Base-by-base conservation (phyloP, 2,797 vertebrate species). In the Sebastes miniatus region DNA sequence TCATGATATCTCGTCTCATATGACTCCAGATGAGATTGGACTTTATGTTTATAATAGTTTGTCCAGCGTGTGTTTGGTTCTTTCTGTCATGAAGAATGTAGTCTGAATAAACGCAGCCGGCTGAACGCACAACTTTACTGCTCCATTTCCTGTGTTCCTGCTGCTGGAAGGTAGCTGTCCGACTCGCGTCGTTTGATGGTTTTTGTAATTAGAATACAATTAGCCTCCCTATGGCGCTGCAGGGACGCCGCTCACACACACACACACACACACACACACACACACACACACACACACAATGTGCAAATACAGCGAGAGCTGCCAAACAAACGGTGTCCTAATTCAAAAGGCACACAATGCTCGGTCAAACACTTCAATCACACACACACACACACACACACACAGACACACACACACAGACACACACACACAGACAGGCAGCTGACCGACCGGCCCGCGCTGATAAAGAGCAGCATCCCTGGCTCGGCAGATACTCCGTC, bases 121-220 rank as follows among this genome's bases (percentile, higher is more conserved):
- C 27, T 62, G 64, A 87, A 83, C 79, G 56, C 80, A 79, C 77
- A 77, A 77, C 79, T 79, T 79, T n/a, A 20, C 68, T 77, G 80
- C 80, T 78, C 34, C 58, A 62, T 83, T 87, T 79, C 11, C 63
- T 77, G 67, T 69, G 77, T 86, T 71, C 82, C 67, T 59, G 83
- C 52, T 84, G 77, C 77, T 62, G 83, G 81, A 79, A 71, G 73
- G 81, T 83, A 83, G 80, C 88, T 69, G 84, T 85, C 85, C 65
- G 76, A 88, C 72, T 73, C 16, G 50, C 80, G 75, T 57, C 54
- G 69, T 88, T 87, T 90, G 90, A 89, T 90, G 88, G 74, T 78
- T 91, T 61, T 89, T 84, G 78, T 91, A 90, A 94, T 91, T 93
- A 90, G 93, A 93, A 92, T 76, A 88, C 88, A 93, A 93, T 94